These are phyloP conservation scores for Atta cephalotes DNA, from an alignment of 1,140 invertebrate genomes.

Conservation along the genomic window DNA sequence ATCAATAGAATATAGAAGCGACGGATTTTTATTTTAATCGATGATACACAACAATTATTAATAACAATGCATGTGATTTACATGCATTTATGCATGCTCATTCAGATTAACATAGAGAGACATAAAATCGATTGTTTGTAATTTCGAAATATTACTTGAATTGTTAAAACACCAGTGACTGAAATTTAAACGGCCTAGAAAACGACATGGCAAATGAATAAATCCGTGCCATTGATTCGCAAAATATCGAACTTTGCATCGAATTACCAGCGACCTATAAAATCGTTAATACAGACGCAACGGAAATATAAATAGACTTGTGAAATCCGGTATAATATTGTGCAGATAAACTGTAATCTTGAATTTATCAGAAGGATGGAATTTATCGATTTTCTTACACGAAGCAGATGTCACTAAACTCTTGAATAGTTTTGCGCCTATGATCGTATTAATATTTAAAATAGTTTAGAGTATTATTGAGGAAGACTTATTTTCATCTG, in stretches of 20 bases:
- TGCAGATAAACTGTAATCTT: neutral
- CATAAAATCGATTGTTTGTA: slow-evolving; percentile 63
- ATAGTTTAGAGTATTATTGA: neutral
- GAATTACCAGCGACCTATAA: slow-evolving; percentile 41
- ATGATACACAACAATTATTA: slow-evolving; percentile 62
- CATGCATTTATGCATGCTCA: slow-evolving; percentile 36
- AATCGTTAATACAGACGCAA: slow-evolving; percentile 15
- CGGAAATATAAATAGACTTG: slow-evolving; percentile 6
- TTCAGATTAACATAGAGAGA: slow-evolving; percentile 55
- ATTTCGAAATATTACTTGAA: slow-evolving; percentile 62
- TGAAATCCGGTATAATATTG: neutral
- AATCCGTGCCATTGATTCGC: slow-evolving; percentile 42
- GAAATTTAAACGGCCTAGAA: slow-evolving; percentile 60
- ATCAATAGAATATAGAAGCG: slow-evolving; percentile 38
- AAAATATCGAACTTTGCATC: slow-evolving; percentile 52
- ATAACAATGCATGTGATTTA: slow-evolving; percentile 63
- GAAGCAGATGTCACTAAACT: slow-evolving; percentile 63
- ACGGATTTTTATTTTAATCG: slow-evolving; percentile 64
- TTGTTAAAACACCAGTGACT: slow-evolving; percentile 14
- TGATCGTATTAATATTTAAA: slow-evolving; percentile 29
- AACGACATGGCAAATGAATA: slow-evolving; percentile 44
- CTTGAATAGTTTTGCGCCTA: slow-evolving; percentile 7
- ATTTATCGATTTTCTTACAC: slow-evolving; percentile 65
- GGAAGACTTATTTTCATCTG: neutral
- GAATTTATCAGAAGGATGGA: slow-evolving; percentile 35